These are phyloP conservation scores for Polymixis flavicincta DNA, from an alignment of 2,888 invertebrate genomes.

Conservation along the genomic window DNA sequence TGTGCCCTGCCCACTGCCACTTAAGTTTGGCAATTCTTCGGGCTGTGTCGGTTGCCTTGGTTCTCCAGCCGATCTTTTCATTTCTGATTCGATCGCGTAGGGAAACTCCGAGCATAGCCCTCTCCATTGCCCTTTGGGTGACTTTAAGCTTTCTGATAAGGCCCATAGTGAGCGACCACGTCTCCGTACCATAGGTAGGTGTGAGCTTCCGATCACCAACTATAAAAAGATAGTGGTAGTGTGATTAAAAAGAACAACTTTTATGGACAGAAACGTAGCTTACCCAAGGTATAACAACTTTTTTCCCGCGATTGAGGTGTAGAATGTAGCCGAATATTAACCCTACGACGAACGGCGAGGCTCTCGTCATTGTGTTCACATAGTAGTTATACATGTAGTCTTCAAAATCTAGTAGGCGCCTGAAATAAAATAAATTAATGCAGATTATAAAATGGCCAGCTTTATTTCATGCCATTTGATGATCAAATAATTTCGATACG, in stretches of 20 bases:
- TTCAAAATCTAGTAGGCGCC: constrained; percentile 51
- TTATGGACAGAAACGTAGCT: constrained; percentile 13
- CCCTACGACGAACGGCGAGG: constrained; percentile 80
- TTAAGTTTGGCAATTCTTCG: no score
- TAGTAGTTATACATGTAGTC: constrained; percentile 72
- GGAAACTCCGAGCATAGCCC: no score
- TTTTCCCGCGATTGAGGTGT: constrained; percentile 69
- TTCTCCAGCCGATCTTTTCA: no score
- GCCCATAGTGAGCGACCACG: no score
- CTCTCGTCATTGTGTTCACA: constrained; percentile 75
- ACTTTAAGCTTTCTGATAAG: no score
- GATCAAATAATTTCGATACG: not conserved
- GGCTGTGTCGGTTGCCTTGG: no score
- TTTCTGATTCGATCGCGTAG: no score
- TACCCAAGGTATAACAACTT: constrained; percentile 72
- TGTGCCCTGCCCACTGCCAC: no score
- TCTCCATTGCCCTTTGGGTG: no score
- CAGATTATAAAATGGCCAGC: not conserved
- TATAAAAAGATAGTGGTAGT: not conserved
- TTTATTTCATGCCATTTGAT: not conserved
- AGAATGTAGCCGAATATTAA: constrained; percentile 79
- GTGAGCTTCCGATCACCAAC: not conserved
- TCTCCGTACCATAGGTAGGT: no score
- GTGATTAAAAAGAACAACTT: no score
- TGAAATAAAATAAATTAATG: constrained; percentile 27